Conservation (phyloP, 2,888 invertebrate genomes). For the Heliconius charithonia region DNA sequence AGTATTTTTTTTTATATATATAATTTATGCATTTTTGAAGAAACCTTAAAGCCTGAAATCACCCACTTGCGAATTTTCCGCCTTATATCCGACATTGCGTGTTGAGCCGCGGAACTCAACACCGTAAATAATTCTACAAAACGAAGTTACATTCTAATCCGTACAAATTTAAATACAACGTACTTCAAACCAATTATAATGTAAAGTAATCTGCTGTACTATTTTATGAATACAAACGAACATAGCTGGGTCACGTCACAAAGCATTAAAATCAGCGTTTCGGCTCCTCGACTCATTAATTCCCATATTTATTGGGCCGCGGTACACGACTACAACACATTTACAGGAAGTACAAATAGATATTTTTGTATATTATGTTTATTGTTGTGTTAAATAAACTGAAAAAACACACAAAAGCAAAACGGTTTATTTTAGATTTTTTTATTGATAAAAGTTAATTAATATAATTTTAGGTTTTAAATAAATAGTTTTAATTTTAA, state of each 20-base stretch:
- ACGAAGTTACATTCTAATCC: not conserved
- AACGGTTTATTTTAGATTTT: too few relatives aligned
- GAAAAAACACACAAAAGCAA: too few relatives aligned
- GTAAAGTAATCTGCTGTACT: not conserved
- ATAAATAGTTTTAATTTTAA: too few relatives aligned
- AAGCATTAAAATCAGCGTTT: constrained; percentile 79
- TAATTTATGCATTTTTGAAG: too few relatives aligned
- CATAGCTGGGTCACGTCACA: constrained; percentile 60
- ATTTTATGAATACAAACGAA: constrained; percentile 27
- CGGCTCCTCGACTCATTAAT: constrained; percentile 75
- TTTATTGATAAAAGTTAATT: too few relatives aligned
- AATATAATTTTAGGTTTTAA: too few relatives aligned
- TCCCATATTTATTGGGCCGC: constrained; percentile 69
- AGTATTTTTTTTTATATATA: too few relatives aligned
- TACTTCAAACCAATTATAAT: constrained; percentile 2
- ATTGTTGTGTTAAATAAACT: not conserved
- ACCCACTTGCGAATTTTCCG: too few relatives aligned
- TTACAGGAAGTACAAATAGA: constrained; percentile 14
- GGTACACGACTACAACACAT: constrained; percentile 35
- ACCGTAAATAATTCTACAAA: too few relatives aligned
- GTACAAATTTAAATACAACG: constrained; percentile 5
- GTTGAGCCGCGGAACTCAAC: too few relatives aligned
- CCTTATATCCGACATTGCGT: too few relatives aligned
- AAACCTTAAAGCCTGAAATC: too few relatives aligned
- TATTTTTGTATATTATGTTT: not conserved